Base-by-base conservation (phyloP, 2,113 vertebrate species). In the Vulpes ferrilata region DNA sequence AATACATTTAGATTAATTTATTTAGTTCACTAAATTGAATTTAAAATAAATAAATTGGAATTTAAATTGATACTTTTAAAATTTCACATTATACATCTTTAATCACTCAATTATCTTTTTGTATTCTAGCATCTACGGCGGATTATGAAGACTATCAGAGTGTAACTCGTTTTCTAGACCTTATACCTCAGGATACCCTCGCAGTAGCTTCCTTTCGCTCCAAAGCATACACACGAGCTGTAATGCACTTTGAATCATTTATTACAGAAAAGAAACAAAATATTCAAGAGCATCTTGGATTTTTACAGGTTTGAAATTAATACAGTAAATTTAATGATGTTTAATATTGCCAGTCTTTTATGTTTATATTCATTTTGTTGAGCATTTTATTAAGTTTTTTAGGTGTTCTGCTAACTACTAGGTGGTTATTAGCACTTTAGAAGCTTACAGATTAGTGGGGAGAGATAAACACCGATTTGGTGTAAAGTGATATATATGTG, bases 181-280 rank as follows among this genome's bases (percentile, higher is more conserved):
- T 99, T 32, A 99, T 99, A 97, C 99, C 99, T 65, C 99, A 99
- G 97, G 99, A 99, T 76, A 99, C 99, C 0, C 98, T 99, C 86
- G 99, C 99, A 95, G 99, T 99, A 88, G 99, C 99, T 92, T 99
- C 99, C 10, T 99, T 99, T 86, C 99, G 99, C 78, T 99, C 99
- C 84, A 99, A 99, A 98, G 99, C 99, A 11, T 99, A 99, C 98
- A 99, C 99, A 3, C 99, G 99, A 30, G 99, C 99, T 30, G 99
- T 99, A 84, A 99, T 99, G 99, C 99, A 99, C 98, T 99, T 99
- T 97, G 99, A 99, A 96, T 99, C 99, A 2, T 99, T 99, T 98
- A 99, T 99, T 97, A 99, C 99, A 80, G 99, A 99, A 98, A 99
- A 99, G 98, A 99, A 99, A 91, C 99, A 99, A 98, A 99, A 99